Evolutionary conservation across 2,888 invertebrate species (phyloP), one percentile per base, ranked within the genome.

Genomic region (Anticlea derivata): DNA sequence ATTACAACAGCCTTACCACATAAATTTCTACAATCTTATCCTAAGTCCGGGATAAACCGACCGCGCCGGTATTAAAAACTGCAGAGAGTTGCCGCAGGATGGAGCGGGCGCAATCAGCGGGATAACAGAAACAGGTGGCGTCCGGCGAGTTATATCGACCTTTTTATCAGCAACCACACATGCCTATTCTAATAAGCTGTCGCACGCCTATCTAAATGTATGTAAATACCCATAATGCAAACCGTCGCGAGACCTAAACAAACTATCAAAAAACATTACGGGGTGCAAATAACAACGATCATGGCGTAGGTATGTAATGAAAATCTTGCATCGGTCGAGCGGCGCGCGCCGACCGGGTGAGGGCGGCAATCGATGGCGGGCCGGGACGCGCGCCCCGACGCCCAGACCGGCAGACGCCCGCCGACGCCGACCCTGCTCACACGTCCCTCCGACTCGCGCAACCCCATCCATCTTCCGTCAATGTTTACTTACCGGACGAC

Each of bases 361-460:
- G 92, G 87, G 80, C 77, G 81, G 82, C 79, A 83, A 84, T 84
- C 84, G 92, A 92, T 92, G 92, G 84, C 87, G 87, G 83, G 86
- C 81, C 85, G 85, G 85, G 81, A 76, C 80, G 85, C 80, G 84
- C 86, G 90, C 86, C 92, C 83, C 92, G 91, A 92, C 92, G 91
- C 88, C 90, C 82, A 89, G 92, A 92, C 92, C 89, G 85, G 84
- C 91, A 92, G 92, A 92, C 92, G 91, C 89, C 91, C 83, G 85
- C 86, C 73, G 91, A 90, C 76, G 87, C 78, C 91, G 71, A 85
- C 84, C 68, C 91, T 68, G 81, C 71, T 61, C 78, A 73, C 80
- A 85, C 83, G 84, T 75, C 73, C 75, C 79, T 75, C 73, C 65
- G 70, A 69, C 75, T 65, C 78, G 79, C 77, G 69, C 76, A 65